Base-by-base conservation (phyloP, 1,140 invertebrate genomes). In the Pseudomyrmex pallidus region DNA sequence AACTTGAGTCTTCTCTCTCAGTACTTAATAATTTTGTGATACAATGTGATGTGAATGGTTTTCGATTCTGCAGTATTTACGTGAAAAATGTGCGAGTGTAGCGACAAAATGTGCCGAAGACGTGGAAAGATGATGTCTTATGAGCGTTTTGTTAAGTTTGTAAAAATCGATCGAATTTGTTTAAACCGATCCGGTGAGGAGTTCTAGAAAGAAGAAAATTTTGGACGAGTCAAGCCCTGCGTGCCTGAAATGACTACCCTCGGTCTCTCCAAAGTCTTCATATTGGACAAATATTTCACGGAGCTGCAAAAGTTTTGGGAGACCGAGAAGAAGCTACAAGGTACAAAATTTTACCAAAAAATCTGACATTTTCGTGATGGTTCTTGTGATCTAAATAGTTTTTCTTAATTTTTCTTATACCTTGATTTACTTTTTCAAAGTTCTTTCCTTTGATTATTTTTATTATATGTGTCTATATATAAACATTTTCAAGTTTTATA, bases 251-350 rank as follows among this genome's bases (percentile, higher is more conserved):
- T 98, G 97, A 97, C 97, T 96, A 98, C 98, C 93, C 95, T 98
- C 94, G 98, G 98, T 95, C 96, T 98, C 86, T 98, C 97, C 91
- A 99, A 99, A 96, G 98, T 98, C 93, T 99, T 98, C 96, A 98
- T 99, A 94, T 96, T 99, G 95, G 98, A 99, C 96, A 99, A 98
- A 94, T 99, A 99, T 95, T 99, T 99, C 94, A 98, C 97, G 84
- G 98, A 98, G 95, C 95, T 98, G 94, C 98, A 98, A 94, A 98
- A 98, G 95, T 98, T 98, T 95, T 98, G 98, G 98, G 98, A 99
- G 95, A 98, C 98, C 72, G 98, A 98, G 94, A 98, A 98, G 95
- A 98, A 98, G 95, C 95, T 98, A 89, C 98, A 98, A 98, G 98
- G 98, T 98, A 96, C 78, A 77, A 77, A 66, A n/a, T 50, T 86